phyloP scores from a whole-genome alignment of 2,888 invertebrate species.

The Diplolepis rosae region DNA sequence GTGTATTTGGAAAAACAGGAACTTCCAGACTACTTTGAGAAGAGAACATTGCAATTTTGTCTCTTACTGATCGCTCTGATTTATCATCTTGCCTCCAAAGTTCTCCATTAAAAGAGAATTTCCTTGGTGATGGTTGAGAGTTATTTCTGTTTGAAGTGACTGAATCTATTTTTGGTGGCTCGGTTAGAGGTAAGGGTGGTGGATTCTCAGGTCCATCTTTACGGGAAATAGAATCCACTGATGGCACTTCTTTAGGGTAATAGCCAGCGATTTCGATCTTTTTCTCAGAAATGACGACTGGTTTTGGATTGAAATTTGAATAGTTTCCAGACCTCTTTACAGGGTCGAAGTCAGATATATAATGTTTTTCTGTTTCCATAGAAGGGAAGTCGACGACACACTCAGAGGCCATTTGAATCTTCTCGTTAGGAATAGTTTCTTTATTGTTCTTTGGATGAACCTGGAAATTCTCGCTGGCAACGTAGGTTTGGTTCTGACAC shows the following conservation, averaged over 20 bases:
- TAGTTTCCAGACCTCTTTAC: no score
- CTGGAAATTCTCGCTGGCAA: conserved; percentile 51
- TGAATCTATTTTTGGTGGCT: conserved; percentile 63
- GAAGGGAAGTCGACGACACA: conserved; percentile 36
- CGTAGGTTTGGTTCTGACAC: conserved; percentile 50
- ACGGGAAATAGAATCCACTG: conserved; percentile 35
- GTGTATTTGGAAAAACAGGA: conserved; percentile 58
- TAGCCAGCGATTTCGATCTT: conserved; percentile 62
- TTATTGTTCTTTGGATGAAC: conserved; percentile 47
- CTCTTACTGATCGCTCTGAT: conserved; percentile 87
- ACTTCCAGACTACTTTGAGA: conserved; percentile 62
- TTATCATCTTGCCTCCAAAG: conserved; percentile 84
- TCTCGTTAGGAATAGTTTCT: conserved; percentile 31
- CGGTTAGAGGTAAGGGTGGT: conserved; percentile 69
- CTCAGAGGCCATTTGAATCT: conserved; percentile 40
- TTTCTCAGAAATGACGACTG: conserved; percentile 58
- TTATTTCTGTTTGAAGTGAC: conserved; percentile 11
- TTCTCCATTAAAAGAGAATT: conserved; percentile 68
- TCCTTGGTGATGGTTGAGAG: conserved; percentile 41
- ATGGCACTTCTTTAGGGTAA: conserved; percentile 52
- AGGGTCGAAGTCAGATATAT: no score
- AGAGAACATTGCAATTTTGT: conserved; percentile 92
- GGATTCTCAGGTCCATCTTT: conserved; percentile 49
- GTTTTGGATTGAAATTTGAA: background rate
- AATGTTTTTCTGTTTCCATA: conserved; percentile 33